phyloP scores from a whole-genome alignment of 2,113 vertebrate species.

The Zosterops hypoxanthus region DNA sequence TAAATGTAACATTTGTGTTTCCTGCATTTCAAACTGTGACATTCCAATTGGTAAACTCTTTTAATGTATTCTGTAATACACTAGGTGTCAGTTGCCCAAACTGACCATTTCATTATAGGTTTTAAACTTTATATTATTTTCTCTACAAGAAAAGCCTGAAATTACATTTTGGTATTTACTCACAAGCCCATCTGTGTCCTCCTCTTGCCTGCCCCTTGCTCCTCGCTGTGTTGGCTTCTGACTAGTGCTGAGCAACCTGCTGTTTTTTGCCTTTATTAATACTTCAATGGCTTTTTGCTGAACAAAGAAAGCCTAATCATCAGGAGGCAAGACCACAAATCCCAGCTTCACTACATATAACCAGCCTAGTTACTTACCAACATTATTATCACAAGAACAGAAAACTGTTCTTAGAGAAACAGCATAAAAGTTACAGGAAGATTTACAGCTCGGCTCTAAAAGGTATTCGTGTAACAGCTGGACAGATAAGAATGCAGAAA shows the following conservation, averaged over 20 bases:
- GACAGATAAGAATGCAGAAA: not conserved
- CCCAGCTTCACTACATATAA: not conserved
- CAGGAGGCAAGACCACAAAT: not conserved
- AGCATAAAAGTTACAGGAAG: not conserved
- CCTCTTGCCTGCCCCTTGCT: not conserved
- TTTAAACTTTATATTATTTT: not conserved
- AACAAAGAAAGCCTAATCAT: not conserved
- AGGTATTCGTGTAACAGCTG: not conserved
- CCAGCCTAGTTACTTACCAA: not conserved
- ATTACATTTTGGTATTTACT: not conserved
- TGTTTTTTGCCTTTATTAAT: not conserved
- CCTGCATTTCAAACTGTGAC: not conserved
- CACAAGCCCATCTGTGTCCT: not conserved
- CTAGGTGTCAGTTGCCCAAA: not conserved
- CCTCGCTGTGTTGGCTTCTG: accelerated
- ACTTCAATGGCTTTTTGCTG: not conserved
- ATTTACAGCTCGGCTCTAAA: not conserved
- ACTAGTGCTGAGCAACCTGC: not conserved
- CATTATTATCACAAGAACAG: not conserved
- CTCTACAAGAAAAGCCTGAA: not conserved
- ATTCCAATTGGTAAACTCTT: not conserved
- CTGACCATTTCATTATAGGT: not conserved
- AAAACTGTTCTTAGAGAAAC: not conserved
- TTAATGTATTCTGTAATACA: not conserved
- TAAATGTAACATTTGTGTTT: not conserved